phyloP scores from a whole-genome alignment of 2,113 vertebrate species.

The Corynorhinus townsendii region DNA sequence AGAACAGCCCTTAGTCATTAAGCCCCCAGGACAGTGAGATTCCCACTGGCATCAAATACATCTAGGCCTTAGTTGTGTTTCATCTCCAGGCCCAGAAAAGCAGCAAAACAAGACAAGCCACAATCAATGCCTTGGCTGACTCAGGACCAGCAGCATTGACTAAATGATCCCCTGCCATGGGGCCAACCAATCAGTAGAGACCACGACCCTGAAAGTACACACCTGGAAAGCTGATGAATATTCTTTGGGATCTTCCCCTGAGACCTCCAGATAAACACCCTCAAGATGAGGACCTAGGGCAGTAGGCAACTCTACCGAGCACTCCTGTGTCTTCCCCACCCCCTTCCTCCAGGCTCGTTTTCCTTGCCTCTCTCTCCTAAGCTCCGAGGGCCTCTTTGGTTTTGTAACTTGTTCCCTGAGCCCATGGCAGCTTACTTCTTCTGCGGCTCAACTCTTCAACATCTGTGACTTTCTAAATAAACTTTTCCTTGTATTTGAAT shows the following conservation, averaged over 20 bases:
- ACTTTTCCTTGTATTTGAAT: neutral
- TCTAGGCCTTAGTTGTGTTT: neutral
- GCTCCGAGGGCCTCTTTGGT: neutral
- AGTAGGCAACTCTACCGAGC: neutral
- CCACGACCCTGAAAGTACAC: neutral
- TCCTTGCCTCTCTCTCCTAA: neutral
- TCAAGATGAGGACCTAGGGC: neutral
- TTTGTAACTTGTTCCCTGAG: neutral
- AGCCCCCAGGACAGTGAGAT: neutral
- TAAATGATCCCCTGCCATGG: neutral
- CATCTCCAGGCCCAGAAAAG: neutral
- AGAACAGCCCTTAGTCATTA: neutral
- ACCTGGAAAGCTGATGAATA: neutral
- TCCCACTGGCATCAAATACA: neutral
- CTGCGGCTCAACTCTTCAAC: neutral
- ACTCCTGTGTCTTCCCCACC: neutral
- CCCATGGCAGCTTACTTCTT: neutral
- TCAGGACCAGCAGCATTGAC: neutral
- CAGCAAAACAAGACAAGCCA: neutral
- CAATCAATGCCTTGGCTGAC: neutral
- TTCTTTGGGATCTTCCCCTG: neutral
- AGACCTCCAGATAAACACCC: neutral
- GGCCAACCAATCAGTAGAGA: neutral
- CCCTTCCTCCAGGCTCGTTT: neutral
- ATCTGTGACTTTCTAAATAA: neutral